These are phyloP conservation scores for Venturia canescens DNA, from an alignment of 1,140 invertebrate species.

Conservation along the genomic window DNA sequence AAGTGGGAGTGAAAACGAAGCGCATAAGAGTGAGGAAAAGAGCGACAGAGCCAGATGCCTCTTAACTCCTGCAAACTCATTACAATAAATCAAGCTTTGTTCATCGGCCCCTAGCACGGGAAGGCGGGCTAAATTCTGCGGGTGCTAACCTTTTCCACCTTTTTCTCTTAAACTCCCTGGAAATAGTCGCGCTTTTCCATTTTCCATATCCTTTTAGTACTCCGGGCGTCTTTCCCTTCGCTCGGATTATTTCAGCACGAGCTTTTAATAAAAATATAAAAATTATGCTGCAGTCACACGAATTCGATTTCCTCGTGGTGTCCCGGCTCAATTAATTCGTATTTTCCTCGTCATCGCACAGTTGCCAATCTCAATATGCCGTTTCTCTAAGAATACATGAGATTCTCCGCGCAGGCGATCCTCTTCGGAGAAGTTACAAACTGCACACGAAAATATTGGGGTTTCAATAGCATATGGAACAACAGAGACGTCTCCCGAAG, in stretches of 20 bases:
- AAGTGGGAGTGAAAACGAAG: conserved; percentile 51
- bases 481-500: no score
- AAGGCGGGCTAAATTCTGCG: conserved; percentile 73
- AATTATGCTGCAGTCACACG: not conserved
- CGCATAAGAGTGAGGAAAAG: conserved; percentile 25
- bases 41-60: conserved; percentile 61
- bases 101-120: conserved; percentile 69
- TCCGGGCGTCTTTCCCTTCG: conserved; percentile 41
- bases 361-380: no score
- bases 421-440: no score
- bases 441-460: no score
- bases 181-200: conserved; percentile 13
- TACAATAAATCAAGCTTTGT: conserved; percentile 79
- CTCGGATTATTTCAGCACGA: conserved; percentile 14
- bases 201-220: not conserved
- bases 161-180: conserved; percentile 53
- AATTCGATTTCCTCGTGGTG: not conserved
- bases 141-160: conserved; percentile 70
- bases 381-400: no score
- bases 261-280: conserved; percentile 35
- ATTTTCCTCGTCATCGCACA: no score
- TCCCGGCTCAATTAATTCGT: no score
- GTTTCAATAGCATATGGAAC: no score
- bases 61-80: conserved; percentile 78
- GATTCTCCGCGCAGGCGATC: no score